phyloP scores from a whole-genome alignment of 2,797 vertebrate species.

The Poecilia gillii region DNA sequence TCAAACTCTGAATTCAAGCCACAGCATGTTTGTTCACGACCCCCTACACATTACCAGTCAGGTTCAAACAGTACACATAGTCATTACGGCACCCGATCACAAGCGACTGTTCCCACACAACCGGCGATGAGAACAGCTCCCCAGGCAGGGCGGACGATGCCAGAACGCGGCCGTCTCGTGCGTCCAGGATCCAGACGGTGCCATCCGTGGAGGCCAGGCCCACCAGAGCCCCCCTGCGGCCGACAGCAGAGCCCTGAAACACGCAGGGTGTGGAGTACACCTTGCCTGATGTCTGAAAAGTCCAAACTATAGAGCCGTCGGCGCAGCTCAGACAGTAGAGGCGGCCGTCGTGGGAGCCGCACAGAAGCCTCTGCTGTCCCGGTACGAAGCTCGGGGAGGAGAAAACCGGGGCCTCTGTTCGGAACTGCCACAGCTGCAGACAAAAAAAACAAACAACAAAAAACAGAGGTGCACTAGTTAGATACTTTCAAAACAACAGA shows the following conservation, averaged over 20 bases:
- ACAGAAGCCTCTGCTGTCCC: slow-evolving; percentile 78
- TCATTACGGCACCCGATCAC: slow-evolving; percentile 95
- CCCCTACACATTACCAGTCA: slow-evolving; percentile 50
- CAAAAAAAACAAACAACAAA: neutral
- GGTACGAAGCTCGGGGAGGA: slow-evolving; percentile 88
- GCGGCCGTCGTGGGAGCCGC: slow-evolving; percentile 90
- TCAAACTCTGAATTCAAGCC: neutral
- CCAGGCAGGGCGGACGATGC: slow-evolving; percentile 82
- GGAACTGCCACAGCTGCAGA: slow-evolving; percentile 89
- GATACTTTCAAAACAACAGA: neutral
- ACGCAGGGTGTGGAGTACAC: slow-evolving; percentile 90
- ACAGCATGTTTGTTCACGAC: neutral
- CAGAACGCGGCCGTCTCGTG: slow-evolving; percentile 74
- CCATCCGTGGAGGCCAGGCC: slow-evolving; percentile 90
- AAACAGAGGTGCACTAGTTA: neutral
- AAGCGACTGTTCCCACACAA: slow-evolving; percentile 82
- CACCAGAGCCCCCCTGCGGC: slow-evolving; percentile 74
- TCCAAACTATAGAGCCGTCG: slow-evolving; percentile 88
- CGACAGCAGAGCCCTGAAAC: slow-evolving; percentile 72
- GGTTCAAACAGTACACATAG: slow-evolving; percentile 90
- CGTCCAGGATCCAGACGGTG: slow-evolving; percentile 88
- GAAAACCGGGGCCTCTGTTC: slow-evolving; percentile 89
- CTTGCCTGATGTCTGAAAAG: slow-evolving; percentile 85
- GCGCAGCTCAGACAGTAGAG: slow-evolving; percentile 86
- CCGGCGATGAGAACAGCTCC: slow-evolving; percentile 92